phyloP scores from a whole-genome alignment of 2,113 vertebrate species.

The Xenopus borealis region DNA sequence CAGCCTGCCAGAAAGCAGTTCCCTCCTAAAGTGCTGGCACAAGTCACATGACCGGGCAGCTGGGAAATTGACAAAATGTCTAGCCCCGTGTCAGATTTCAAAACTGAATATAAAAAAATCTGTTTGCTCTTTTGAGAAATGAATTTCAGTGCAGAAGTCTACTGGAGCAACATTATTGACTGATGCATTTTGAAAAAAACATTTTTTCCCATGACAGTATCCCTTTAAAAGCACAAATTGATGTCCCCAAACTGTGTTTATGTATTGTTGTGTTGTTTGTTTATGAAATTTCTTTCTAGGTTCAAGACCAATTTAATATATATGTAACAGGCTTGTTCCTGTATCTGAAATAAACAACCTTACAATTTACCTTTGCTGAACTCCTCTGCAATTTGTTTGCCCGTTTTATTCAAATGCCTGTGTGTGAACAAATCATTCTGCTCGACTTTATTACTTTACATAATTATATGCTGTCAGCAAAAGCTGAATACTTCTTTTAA shows the following conservation, averaged over 20 bases:
- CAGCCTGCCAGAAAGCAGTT: too few relatives aligned
- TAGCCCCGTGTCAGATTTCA: too few relatives aligned
- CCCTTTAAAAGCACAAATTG: neutral
- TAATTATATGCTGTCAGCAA: constrained; percentile 2
- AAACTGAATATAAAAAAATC: too few relatives aligned
- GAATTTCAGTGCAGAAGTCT: too few relatives aligned
- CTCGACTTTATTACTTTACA: neutral
- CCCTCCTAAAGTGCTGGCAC: too few relatives aligned
- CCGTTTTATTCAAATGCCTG: neutral
- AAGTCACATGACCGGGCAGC: too few relatives aligned
- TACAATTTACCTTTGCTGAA: neutral
- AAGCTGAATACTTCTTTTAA: neutral
- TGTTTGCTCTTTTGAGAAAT: too few relatives aligned
- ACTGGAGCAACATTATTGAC: too few relatives aligned
- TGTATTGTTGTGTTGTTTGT: neutral
- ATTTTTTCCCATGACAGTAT: too few relatives aligned
- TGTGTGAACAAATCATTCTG: neutral
- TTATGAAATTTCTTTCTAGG: neutral
- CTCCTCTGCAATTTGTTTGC: neutral
- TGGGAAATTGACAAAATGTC: too few relatives aligned
- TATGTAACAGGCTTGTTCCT: neutral
- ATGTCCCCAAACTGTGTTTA: neutral
- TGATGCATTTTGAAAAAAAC: too few relatives aligned
- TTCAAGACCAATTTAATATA: neutral
- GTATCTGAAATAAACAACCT: neutral